A percentile compares a stretch with the other conserved stretches of the same genome.
phyloP scores from a whole-genome alignment of 1,140 invertebrate species.

The Vollenhovia emeryi region DNA sequence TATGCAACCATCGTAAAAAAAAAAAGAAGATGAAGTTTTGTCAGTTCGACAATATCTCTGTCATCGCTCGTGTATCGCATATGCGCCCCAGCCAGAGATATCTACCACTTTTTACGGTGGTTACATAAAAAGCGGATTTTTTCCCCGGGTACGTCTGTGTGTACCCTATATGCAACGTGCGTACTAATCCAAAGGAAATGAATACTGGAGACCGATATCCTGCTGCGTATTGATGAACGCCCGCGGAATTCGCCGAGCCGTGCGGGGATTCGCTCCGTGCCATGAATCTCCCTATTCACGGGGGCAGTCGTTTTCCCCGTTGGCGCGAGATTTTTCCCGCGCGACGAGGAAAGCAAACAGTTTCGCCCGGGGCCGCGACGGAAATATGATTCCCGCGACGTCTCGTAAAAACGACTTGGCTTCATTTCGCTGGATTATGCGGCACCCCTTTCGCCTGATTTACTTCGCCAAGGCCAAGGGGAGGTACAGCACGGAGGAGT shows the following conservation, averaged over 20 bases:
- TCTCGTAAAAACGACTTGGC: constrained; percentile 48
- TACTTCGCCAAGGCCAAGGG: constrained; percentile 43
- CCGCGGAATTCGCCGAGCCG: constrained; percentile 18
- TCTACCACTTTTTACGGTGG: constrained; percentile 24
- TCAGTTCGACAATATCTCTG: background rate
- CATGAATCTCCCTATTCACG: constrained; percentile 36
- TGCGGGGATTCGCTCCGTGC: background rate
- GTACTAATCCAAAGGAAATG: constrained; percentile 50
- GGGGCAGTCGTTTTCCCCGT: constrained; percentile 4
- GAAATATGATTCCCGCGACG: constrained; percentile 49
- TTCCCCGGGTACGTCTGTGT: background rate
- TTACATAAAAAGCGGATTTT: constrained; percentile 28
- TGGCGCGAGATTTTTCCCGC: constrained; percentile 32
- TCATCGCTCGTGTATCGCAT: background rate
- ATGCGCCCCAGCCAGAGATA: background rate
- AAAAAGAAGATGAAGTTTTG: background rate
- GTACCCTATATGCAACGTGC: background rate
- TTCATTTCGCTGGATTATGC: constrained; percentile 52
- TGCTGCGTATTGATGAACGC: constrained; percentile 27
- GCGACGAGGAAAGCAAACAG: constrained; percentile 3
- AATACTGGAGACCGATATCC: constrained; percentile 27
- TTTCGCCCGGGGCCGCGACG: constrained; percentile 3
- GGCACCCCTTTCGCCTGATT: constrained; percentile 39
- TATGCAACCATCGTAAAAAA: background rate
- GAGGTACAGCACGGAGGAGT: background rate